A percentile compares a stretch with the other conserved stretches of the same genome.
Conservation (phyloP, 35 echinoderm and acorn worm species). For the Apostichopus californicus region DNA sequence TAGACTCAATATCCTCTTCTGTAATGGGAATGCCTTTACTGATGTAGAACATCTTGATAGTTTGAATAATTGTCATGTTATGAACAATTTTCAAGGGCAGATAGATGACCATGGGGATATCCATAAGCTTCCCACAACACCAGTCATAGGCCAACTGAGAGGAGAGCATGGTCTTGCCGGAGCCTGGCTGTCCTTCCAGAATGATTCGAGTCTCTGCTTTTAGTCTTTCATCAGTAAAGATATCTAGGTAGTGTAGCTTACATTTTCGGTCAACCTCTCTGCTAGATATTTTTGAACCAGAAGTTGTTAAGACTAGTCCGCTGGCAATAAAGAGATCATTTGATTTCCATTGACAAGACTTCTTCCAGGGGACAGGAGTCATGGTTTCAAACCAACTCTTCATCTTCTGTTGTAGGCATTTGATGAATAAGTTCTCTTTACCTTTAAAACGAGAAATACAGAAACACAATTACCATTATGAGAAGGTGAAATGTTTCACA, state of each 20-base stretch:
- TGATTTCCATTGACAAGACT: conserved; percentile 27
- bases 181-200: conserved; percentile 18
- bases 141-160: conserved; percentile 27
- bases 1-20: neutral
- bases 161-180: neutral
- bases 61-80: conserved; percentile 5
- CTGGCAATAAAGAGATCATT: neutral
- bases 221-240: conserved; percentile 3
- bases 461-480: too few species aligned
- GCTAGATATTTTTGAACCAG: neutral
- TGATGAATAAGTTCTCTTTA: neutral
- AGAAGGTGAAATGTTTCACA: too few species aligned
- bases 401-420: neutral
- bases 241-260: neutral
- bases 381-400: conserved; percentile 4
- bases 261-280: neutral
- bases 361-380: conserved; percentile 21
- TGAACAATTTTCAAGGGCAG: neutral
- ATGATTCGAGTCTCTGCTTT: conserved; percentile 1
- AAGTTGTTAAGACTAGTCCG: neutral
- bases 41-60: conserved; percentile 5
- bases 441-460: neutral
- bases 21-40: neutral
- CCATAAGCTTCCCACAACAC: neutral
- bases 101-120: neutral